Base-by-base conservation (phyloP, 2,797 vertebrate genomes). In the Triplophysa yarkandensis region DNA sequence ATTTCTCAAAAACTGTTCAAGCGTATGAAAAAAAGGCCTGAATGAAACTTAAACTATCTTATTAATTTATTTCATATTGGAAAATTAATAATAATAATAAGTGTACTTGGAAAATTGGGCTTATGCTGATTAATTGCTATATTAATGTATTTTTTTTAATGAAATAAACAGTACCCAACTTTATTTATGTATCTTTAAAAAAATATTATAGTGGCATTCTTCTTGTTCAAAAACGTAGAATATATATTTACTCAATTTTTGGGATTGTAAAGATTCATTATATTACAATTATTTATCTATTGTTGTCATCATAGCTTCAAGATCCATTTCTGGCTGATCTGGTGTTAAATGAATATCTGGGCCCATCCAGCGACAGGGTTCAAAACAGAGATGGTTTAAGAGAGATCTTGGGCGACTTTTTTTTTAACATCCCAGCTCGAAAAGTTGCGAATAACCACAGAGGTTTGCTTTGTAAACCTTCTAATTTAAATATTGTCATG, bases 401-500 rank as follows among this genome's bases (percentile, higher is more conserved):
- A 43, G 85, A 94, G 32, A 7, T 93, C 7, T 0, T 89, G 0
- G 93, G 89, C 81, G 94, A 96, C 78, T 0, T 82, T 0, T 0
- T 88, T 0, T 94, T 96, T 66, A 86, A 55, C 46, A 32, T 93
- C 58, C 82, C 95, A 63, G 83, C 84, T 3, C 73, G 92, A 36
- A 82, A 88, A 76, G 27, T 86, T 3, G 91, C 90, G 36, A 91
- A 86, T 16, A 76, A 82, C 54, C 95, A 96, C 77, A 89, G 91
- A 94, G 94, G 95, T 97, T 85, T 85, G 86, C 41, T 16, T 30
- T 8, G n/a, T n/a, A n/a, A n/a, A n/a, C 2, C 41, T 28, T 32
- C n/a, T 30, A 16, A 50, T 14, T 52, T 19, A 10, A 13, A 39
- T 39, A 1, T 16, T 4, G 11, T 41, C 39, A 4, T 39, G 13